These are phyloP conservation scores for Plotosus lineatus DNA, from an alignment of 2,113 vertebrate genomes.

Conservation along the genomic window DNA sequence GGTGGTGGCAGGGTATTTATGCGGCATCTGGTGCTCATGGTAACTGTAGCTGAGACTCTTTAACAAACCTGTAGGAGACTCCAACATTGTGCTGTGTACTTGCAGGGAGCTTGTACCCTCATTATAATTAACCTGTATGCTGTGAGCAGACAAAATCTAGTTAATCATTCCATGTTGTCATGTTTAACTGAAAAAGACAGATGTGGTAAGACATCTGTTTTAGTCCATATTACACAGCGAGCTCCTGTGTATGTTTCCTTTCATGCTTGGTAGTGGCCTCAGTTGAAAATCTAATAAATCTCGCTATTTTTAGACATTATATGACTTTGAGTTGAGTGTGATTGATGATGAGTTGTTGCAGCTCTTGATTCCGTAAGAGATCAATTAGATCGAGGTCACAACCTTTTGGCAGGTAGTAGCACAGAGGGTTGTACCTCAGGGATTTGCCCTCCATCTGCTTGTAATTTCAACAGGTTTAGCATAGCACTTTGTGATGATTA, in stretches of 20 bases:
- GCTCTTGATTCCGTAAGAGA: slow-evolving; percentile 47
- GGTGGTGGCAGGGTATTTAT: slow-evolving; percentile 48
- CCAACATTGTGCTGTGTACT: slow-evolving; percentile 26
- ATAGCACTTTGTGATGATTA: slow-evolving; percentile 31
- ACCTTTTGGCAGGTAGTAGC: slow-evolving; percentile 39
- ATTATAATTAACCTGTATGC: slow-evolving; percentile 37
- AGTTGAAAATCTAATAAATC: not conserved
- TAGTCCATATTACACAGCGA: not conserved
- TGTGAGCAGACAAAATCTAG: slow-evolving; percentile 27
- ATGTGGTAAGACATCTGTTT: not conserved
- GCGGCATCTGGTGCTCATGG: slow-evolving; percentile 36
- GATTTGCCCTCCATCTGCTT: slow-evolving; percentile 60
- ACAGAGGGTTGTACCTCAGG: slow-evolving; percentile 15
- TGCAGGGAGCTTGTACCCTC: slow-evolving; percentile 3
- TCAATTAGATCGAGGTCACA: slow-evolving; percentile 44
- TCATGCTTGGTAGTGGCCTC: not conserved
- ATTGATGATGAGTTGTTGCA: slow-evolving; percentile 43
- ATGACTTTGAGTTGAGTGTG: not conserved
- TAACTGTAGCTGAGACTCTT: slow-evolving; percentile 41
- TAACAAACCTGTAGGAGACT: slow-evolving; percentile 36
- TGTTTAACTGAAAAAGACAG: not conserved
- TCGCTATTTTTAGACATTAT: slow-evolving; percentile 26
- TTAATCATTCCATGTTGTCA: slow-evolving; percentile 14
- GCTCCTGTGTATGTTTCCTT: not conserved
- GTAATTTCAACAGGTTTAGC: slow-evolving; percentile 57